Percentiles rank a stretch among this genome's conserved stretches.
Evolutionary conservation across 2,888 invertebrate genomes (phyloP).

Genomic region (Cyclophora punctaria): DNA sequence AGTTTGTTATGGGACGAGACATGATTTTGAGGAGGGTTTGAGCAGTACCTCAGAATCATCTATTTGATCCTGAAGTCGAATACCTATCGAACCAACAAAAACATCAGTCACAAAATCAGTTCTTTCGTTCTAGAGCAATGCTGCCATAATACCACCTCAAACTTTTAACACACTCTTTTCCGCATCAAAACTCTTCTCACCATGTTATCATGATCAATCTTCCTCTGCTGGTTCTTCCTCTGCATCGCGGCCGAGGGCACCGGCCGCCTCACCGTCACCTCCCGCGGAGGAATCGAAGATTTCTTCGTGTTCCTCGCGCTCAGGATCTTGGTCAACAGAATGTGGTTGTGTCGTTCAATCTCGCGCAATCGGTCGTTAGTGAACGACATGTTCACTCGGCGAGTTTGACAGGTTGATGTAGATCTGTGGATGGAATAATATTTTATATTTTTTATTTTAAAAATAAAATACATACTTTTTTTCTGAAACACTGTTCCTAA

Average conservation of each 20-base stretch:
- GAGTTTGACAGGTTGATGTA: conserved; percentile 38
- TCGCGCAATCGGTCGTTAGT: conserved; percentile 75
- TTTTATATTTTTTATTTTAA: too few relatives aligned
- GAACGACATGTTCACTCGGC: conserved; percentile 71
- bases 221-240: conserved; percentile 69
- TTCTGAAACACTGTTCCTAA: too few relatives aligned
- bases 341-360: conserved; percentile 77
- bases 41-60: too few relatives aligned
- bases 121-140: too few relatives aligned
- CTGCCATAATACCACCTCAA: too few relatives aligned
- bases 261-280: conserved; percentile 30
- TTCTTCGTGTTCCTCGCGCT: conserved; percentile 53
- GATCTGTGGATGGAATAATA: conserved; percentile 33
- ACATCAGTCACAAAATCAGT: too few relatives aligned
- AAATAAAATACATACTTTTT: too few relatives aligned
- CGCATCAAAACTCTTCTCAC: conserved; percentile 26
- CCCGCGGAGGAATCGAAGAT: conserved; percentile 46
- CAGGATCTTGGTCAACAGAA: conserved; percentile 73
- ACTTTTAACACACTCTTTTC: too few relatives aligned
- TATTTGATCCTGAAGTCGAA: too few relatives aligned
- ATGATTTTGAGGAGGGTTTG: too few relatives aligned
- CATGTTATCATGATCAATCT: conserved; percentile 76
- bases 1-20: too few relatives aligned
- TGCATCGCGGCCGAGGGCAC: conserved; percentile 64
- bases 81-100: too few relatives aligned